Percentiles rank a stretch among this genome's conserved stretches.
Conservation (phyloP, 2,888 invertebrate species). For the Dioctria linearis region DNA sequence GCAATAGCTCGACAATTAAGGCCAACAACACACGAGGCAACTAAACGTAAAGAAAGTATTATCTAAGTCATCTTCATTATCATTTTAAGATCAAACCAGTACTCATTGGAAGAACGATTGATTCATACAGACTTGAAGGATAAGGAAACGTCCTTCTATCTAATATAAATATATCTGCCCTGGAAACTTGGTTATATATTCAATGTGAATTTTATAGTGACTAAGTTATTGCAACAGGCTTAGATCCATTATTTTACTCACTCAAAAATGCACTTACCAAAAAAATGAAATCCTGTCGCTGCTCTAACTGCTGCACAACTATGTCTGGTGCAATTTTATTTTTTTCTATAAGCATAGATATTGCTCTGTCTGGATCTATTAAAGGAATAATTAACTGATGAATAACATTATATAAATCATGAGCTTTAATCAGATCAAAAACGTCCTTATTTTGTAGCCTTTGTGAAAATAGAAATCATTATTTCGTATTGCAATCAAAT, state of each 20-base stretch:
- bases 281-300: constrained; percentile 82
- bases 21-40: too few relatives aligned
- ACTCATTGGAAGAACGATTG: too few relatives aligned
- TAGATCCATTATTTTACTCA: too few relatives aligned
- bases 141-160: too few relatives aligned
- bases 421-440: constrained; percentile 87
- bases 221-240: too few relatives aligned
- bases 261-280: constrained; percentile 72
- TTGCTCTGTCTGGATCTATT: constrained; percentile 87
- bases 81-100: too few relatives aligned
- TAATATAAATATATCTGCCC: not conserved
- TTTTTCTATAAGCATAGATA: constrained; percentile 85
- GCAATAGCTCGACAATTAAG: too few relatives aligned
- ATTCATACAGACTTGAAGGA: too few relatives aligned
- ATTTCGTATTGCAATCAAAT: not conserved
- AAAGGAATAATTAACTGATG: constrained; percentile 90
- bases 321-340: constrained; percentile 81
- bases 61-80: too few relatives aligned
- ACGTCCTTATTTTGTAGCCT: constrained; percentile 91
- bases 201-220: too few relatives aligned
- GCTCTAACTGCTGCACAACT: constrained; percentile 85
- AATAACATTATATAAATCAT: constrained; percentile 86
- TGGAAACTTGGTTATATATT: too few relatives aligned
- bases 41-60: too few relatives aligned
- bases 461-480: constrained; percentile 34